Percentiles rank a stretch among this genome's conserved stretches.
phyloP scores from a whole-genome alignment of 2,888 invertebrate species.

The Bhutanitis thaidina region DNA sequence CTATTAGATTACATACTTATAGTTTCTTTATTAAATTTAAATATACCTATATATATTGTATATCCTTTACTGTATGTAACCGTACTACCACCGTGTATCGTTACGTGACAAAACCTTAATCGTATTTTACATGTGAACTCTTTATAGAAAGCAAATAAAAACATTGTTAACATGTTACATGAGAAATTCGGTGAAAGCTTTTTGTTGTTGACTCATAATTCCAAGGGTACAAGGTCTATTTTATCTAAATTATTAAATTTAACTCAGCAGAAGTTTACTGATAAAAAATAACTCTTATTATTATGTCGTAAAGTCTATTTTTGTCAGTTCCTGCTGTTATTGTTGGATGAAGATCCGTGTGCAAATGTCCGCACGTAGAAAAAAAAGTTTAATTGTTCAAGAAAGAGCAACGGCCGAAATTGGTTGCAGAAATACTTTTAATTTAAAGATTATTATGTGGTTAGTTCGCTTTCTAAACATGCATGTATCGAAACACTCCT shows the following conservation, averaged over 20 bases:
- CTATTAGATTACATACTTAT: too few species aligned
- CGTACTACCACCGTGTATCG: too few species aligned
- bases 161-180: background rate
- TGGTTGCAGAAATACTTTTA: conserved; percentile 1
- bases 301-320: background rate
- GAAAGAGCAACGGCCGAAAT: conserved; percentile 7
- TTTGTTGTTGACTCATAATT: conserved; percentile 1
- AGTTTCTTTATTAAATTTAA: too few species aligned
- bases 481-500: background rate
- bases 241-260: background rate
- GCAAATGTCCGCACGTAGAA: conserved; percentile 7
- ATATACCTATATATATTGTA: too few species aligned
- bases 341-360: conserved; percentile 2
- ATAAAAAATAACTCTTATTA: background rate
- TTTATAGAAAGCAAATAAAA: conserved; percentile 7
- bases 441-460: background rate
- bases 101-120: too few species aligned
- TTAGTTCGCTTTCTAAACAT: conserved; percentile 3
- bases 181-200: background rate
- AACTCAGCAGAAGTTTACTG: background rate
- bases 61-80: too few species aligned
- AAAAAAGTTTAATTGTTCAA: conserved; percentile 11
- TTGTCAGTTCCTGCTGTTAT: background rate
- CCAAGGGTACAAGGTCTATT: background rate
- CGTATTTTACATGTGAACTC: background rate